These are phyloP conservation scores for Macrobrachium rosenbergii DNA, from an alignment of 1,140 invertebrate genomes.

Conservation along the genomic window DNA sequence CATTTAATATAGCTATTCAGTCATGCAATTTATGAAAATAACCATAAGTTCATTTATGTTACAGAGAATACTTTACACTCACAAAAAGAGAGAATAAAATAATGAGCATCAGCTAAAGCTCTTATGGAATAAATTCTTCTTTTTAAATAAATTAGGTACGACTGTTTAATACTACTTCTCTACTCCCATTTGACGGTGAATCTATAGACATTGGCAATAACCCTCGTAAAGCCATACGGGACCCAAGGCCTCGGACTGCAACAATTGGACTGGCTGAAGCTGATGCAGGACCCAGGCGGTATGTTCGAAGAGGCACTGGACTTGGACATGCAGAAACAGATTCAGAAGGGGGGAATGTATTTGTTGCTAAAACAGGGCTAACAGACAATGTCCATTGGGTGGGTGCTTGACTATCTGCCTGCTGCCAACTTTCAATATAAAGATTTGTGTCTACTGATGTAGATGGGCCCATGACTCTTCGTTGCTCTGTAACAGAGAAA, in stretches of 20 bases:
- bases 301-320: slow-evolving; percentile 46
- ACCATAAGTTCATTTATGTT: too few species aligned
- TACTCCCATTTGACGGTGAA: background rate
- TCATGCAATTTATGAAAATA: too few species aligned
- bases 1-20: too few species aligned
- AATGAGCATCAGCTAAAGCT: too few species aligned
- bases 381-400: slow-evolving; percentile 4
- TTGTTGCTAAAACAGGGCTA: background rate
- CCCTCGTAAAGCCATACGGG: background rate
- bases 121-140: too few species aligned
- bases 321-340: slow-evolving; percentile 54
- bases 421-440: slow-evolving; percentile 56
- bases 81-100: too few species aligned
- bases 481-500: slow-evolving; percentile 36
- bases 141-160: background rate
- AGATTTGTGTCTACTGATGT: slow-evolving; percentile 56
- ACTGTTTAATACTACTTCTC: slow-evolving; percentile 3
- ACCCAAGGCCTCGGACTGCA: slow-evolving; percentile 15
- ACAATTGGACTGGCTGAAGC: slow-evolving; percentile 45
- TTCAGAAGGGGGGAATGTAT: background rate
- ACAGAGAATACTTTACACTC: too few species aligned
- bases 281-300: slow-evolving; percentile 39
- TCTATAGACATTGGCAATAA: background rate
- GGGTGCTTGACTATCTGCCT: slow-evolving; percentile 36
- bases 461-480: slow-evolving; percentile 48